These are phyloP conservation scores for Acanthurus leucopareius DNA, from an alignment of 2,797 vertebrate genomes.

Conservation along the genomic window DNA sequence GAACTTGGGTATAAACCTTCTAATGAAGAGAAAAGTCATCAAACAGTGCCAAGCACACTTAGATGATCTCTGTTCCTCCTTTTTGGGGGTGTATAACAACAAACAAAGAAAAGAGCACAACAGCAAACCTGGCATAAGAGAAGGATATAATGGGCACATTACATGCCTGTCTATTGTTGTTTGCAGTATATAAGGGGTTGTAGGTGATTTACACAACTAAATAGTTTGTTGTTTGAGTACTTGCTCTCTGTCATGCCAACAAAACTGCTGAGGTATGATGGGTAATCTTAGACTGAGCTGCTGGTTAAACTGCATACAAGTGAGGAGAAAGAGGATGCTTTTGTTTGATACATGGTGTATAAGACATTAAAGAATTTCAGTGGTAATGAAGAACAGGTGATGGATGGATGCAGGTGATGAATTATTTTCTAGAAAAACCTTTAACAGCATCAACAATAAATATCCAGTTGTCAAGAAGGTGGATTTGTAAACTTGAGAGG, in stretches of 20 bases:
- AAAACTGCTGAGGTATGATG: slow-evolving; percentile 64
- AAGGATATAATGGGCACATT: slow-evolving; percentile 34
- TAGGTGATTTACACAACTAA: slow-evolving; percentile 63
- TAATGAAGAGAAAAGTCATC: background rate
- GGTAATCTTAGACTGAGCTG: slow-evolving; percentile 69
- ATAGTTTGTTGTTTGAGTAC: slow-evolving; percentile 73
- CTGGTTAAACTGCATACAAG: slow-evolving; percentile 40
- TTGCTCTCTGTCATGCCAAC: slow-evolving; percentile 69
- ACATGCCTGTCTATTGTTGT: slow-evolving; percentile 57
- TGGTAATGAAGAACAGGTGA: background rate
- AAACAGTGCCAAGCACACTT: slow-evolving; percentile 1
- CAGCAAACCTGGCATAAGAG: slow-evolving; percentile 43
- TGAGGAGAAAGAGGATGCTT: slow-evolving; percentile 20
- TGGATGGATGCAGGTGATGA: background rate
- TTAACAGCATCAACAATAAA: too few relatives aligned
- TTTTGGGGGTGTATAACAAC: background rate
- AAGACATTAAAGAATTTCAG: background rate
- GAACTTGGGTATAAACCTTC: background rate
- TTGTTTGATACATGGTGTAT: background rate
- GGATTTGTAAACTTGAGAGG: background rate
- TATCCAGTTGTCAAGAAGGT: background rate
- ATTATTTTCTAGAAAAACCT: background rate
- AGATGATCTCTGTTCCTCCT: too few relatives aligned
- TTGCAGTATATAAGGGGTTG: slow-evolving; percentile 39
- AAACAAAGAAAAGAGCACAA: slow-evolving; percentile 18